A percentile compares a stretch with the other conserved stretches of the same genome.
phyloP scores from a whole-genome alignment of 2,797 vertebrate species.

The Falco biarmicus region DNA sequence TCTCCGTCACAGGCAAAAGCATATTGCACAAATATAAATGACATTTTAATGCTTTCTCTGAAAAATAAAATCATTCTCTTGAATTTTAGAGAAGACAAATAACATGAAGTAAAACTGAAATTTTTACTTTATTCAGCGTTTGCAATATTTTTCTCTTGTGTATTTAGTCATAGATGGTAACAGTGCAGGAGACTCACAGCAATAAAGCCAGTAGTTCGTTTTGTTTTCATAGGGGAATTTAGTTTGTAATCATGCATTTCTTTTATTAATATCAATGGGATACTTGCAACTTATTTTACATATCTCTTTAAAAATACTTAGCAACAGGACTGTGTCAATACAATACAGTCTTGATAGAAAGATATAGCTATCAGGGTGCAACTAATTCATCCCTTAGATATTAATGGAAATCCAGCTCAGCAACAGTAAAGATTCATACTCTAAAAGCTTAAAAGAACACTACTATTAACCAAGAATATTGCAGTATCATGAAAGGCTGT shows the following conservation, averaged over 20 bases:
- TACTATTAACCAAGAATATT: background rate
- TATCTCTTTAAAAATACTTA: background rate
- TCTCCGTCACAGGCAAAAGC: background rate
- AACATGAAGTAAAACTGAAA: background rate
- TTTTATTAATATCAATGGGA: background rate
- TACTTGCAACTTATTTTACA: background rate
- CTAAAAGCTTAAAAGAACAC: background rate
- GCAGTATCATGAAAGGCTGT: background rate
- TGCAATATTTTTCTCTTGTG: background rate
- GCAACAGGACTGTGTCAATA: background rate
- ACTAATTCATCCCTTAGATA: background rate
- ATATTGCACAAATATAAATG: background rate
- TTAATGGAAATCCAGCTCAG: background rate
- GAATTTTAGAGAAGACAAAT: constrained; percentile 21
- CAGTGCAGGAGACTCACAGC: constrained; percentile 1
- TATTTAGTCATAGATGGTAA: background rate
- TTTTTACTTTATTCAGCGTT: constrained; percentile 19
- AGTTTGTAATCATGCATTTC: background rate
- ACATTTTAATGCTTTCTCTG: background rate
- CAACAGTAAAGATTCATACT: background rate
- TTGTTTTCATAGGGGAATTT: constrained; percentile 19
- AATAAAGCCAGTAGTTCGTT: constrained; percentile 8
- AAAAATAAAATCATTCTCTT: background rate
- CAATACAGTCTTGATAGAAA: background rate
- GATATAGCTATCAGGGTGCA: background rate